Conservation (phyloP, 1,140 invertebrate genomes). For the Halictus rubicundus region DNA sequence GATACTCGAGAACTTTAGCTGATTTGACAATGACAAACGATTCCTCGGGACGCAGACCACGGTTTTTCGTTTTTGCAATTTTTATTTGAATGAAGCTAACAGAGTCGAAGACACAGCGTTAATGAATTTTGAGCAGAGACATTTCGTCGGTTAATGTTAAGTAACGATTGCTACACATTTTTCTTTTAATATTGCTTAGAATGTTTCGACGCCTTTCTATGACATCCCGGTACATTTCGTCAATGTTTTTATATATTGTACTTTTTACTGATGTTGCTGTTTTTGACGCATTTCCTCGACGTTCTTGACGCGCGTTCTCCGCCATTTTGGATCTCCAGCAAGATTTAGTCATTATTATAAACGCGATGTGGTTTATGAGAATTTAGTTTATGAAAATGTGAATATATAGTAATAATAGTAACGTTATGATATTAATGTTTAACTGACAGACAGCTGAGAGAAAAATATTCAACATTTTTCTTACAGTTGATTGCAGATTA, state of each 20-base stretch:
- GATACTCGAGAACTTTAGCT: constrained; percentile 12
- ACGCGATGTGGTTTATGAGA: not conserved
- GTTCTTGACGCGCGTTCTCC: not conserved
- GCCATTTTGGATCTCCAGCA: no score
- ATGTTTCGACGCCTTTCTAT: not conserved
- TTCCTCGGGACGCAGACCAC: not conserved
- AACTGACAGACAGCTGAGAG: not conserved
- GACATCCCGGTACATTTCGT: not conserved
- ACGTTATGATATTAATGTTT: constrained; percentile 1
- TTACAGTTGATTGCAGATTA: not conserved
- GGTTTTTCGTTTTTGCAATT: not conserved
- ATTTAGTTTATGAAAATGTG: constrained; percentile 9
- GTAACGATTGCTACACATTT: no score
- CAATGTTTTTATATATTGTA: not conserved
- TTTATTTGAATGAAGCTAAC: no score
- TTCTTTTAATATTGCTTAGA: no score
- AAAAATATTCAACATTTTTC: not conserved
- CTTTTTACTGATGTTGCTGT: not conserved
- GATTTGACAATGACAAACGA: constrained; percentile 38
- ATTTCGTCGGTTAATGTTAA: no score
- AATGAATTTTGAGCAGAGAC: no score
- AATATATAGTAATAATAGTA: no score
- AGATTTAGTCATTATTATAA: not conserved
- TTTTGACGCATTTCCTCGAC: not conserved
- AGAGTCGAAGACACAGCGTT: no score